Percentiles rank a stretch among this genome's conserved stretches.
These are phyloP conservation scores for Boloria selene DNA, from an alignment of 2,888 invertebrate species.

Conservation along the genomic window DNA sequence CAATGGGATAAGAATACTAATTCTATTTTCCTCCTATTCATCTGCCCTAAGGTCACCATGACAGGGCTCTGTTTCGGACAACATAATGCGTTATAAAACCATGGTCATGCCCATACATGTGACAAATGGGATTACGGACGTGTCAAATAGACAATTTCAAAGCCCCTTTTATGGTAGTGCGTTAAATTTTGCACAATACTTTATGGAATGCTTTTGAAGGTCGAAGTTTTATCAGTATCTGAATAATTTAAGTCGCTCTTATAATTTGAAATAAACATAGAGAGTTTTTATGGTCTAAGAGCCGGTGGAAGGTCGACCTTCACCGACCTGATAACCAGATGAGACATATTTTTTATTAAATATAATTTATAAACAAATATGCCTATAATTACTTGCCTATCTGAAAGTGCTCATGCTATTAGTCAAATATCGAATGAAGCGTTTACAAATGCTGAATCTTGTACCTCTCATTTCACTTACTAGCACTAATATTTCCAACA, in stretches of 20 bases:
- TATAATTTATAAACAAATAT: no score
- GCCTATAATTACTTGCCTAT: no score
- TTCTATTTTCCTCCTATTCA: slow-evolving; percentile 12
- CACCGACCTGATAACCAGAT: no score
- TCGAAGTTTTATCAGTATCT: neutral
- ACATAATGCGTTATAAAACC: slow-evolving; percentile 46
- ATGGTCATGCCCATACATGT: slow-evolving; percentile 33
- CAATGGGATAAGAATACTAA: neutral
- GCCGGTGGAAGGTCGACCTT: no score
- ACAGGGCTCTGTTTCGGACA: slow-evolving; percentile 41
- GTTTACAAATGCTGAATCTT: no score
- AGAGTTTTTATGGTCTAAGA: no score
- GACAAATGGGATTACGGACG: slow-evolving; percentile 32
- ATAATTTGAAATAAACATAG: slow-evolving; percentile 17
- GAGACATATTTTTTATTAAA: no score
- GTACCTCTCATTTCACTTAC: no score
- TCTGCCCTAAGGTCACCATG: slow-evolving; percentile 26
- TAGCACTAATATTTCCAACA: no score
- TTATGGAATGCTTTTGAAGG: slow-evolving; percentile 10
- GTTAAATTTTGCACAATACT: slow-evolving; percentile 19
- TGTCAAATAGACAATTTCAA: slow-evolving; percentile 45
- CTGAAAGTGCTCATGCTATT: no score
- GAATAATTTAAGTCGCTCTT: neutral
- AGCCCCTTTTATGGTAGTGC: slow-evolving; percentile 43
- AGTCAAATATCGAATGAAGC: no score